A percentile compares a stretch with the other conserved stretches of the same genome.
These are phyloP conservation scores for Reinhardtius hippoglossoides DNA, from an alignment of 2,113 vertebrate genomes.

Conservation along the genomic window DNA sequence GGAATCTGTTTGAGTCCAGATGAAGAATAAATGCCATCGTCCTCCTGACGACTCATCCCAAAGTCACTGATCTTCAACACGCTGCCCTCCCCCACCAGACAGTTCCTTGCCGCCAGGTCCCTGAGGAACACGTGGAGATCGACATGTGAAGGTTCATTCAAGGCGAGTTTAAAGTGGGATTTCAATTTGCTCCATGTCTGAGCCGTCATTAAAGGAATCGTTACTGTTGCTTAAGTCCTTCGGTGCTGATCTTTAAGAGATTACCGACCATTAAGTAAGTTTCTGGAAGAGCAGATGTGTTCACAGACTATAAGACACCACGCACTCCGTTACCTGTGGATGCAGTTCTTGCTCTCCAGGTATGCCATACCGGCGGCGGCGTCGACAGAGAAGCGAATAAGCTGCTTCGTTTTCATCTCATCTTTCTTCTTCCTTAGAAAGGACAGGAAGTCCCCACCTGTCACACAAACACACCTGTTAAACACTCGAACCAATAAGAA, in stretches of 20 bases:
- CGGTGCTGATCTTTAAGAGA: no score
- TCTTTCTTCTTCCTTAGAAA: conserved; percentile 98
- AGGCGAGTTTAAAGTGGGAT: no score
- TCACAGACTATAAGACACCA: background rate
- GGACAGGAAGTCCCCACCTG: conserved; percentile 97
- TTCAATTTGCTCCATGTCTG: no score
- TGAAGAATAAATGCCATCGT: conserved; percentile 95
- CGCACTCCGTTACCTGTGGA: conserved; percentile 87
- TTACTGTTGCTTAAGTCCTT: no score
- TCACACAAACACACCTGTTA: conserved; percentile 4
- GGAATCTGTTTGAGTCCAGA: conserved; percentile 98
- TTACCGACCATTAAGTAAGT: background rate
- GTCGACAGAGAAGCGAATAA: conserved; percentile 93
- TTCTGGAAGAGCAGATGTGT: background rate
- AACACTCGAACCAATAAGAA: background rate
- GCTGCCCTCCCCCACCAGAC: conserved; percentile 92
- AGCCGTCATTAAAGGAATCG: no score
- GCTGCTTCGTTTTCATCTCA: conserved; percentile 93
- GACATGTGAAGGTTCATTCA: background rate
- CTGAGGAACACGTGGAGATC: conserved; percentile 66
- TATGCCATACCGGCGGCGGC: conserved; percentile 95
- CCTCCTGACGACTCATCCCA: conserved; percentile 98
- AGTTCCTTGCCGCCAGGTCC: conserved; percentile 97
- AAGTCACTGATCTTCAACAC: conserved; percentile 98
- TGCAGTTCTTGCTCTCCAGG: conserved; percentile 96